These are phyloP conservation scores for Hermetia illucens DNA, from an alignment of 1,140 invertebrate species.

Conservation along the genomic window DNA sequence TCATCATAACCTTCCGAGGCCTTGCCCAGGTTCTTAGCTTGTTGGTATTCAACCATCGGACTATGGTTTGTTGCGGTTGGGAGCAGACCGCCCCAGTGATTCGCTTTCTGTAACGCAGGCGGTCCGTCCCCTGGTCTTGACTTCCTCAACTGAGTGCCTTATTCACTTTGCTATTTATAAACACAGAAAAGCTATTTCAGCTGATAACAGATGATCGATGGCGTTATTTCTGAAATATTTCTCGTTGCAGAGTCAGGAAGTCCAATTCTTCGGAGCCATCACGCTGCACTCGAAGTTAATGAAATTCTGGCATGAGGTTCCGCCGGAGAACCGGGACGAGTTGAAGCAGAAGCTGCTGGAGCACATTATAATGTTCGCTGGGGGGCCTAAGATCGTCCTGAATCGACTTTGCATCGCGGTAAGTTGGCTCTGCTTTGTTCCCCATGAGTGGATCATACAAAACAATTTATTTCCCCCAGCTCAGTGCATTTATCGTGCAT, in stretches of 20 bases:
- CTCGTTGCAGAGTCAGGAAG: constrained; percentile 55
- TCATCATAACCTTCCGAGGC: constrained; percentile 1
- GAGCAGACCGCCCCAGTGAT: too few species aligned
- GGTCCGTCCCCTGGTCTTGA: too few species aligned
- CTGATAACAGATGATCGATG: too few species aligned
- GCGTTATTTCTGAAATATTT: not conserved
- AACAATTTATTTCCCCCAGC: constrained; percentile 30
- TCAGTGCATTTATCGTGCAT: constrained; percentile 52
- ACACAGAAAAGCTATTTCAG: too few species aligned
- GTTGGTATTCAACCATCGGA: constrained; percentile 9
- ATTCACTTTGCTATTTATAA: too few species aligned
- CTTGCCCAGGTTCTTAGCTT: constrained; percentile 5
- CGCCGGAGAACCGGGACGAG: constrained; percentile 54
- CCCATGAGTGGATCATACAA: not conserved
- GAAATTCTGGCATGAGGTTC: constrained; percentile 73
- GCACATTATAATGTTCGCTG: constrained; percentile 55
- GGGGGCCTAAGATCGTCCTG: constrained; percentile 68
- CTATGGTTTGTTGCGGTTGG: too few species aligned
- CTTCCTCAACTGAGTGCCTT: too few species aligned
- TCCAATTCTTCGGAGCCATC: constrained; percentile 85
- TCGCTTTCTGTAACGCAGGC: too few species aligned
- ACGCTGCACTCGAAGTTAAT: constrained; percentile 77
- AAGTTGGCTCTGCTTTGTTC: too few species aligned
- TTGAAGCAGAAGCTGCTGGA: constrained; percentile 63
- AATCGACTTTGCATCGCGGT: constrained; percentile 78